Conservation (phyloP, 2,113 vertebrate genomes). For the Brevimyrus niger region DNA sequence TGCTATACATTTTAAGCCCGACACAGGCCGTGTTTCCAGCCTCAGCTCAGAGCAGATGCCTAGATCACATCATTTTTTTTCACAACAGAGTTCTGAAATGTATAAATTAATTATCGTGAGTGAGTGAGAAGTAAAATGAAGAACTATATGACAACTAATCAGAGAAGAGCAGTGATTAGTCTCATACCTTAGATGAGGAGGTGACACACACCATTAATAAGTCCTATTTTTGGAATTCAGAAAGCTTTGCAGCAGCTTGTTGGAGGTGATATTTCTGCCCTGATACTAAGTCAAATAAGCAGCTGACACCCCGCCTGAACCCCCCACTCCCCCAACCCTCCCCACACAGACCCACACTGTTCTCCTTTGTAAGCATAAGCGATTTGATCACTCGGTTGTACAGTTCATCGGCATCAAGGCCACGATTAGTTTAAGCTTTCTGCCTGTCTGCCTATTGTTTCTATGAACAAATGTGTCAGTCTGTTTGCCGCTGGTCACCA, state of each 20-base stretch:
- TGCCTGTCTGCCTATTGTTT: background rate
- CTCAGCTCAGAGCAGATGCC: background rate
- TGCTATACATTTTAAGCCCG: background rate
- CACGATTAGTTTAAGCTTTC: background rate
- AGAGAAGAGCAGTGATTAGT: constrained; percentile 10
- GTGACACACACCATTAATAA: constrained; percentile 2
- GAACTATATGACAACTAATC: constrained; percentile 11
- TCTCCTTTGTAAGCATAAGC: background rate
- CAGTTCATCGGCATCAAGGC: background rate
- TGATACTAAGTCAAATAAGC: background rate
- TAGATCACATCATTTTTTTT: background rate
- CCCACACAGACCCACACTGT: background rate
- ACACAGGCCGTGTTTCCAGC: background rate
- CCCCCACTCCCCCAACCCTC: background rate
- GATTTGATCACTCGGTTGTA: background rate
- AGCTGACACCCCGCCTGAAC: background rate
- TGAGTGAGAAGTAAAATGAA: background rate
- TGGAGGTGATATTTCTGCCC: background rate
- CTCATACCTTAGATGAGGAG: background rate
- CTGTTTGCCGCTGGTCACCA: background rate
- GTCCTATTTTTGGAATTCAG: constrained; percentile 8
- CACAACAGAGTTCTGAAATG: background rate
- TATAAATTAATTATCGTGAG: constrained; percentile 13
- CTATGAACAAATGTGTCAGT: background rate
- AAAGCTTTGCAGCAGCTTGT: background rate